A percentile compares a stretch with the other conserved stretches of the same genome.
phyloP scores from a whole-genome alignment of 2,113 vertebrate species.

The Cathartes aura region DNA sequence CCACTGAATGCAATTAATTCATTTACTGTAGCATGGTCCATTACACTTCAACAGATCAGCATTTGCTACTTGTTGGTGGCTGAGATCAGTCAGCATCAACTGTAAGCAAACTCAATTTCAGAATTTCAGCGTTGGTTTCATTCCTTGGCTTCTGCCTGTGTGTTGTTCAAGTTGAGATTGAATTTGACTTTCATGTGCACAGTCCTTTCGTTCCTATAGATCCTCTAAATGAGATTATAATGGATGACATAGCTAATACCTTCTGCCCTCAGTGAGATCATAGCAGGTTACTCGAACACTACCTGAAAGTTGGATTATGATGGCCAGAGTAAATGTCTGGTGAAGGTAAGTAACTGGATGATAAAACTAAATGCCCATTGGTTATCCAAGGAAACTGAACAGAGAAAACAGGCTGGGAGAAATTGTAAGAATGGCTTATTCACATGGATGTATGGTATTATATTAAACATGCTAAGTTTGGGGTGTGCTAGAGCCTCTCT shows the following conservation, averaged over 20 bases:
- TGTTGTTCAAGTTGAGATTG: not conserved
- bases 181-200: not conserved
- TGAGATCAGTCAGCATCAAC: not conserved
- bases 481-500: not conserved
- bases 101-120: not conserved
- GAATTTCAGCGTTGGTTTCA: not conserved
- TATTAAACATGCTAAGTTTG: not conserved
- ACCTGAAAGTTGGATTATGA: not conserved
- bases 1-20: not conserved
- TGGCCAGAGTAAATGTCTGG: conserved; percentile 13
- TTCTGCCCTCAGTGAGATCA: not conserved
- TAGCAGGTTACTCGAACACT: not conserved
- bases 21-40: not conserved
- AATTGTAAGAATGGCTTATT: not conserved
- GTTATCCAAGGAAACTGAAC: not conserved
- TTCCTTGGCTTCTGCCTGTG: not conserved
- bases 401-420: not conserved
- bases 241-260: not conserved
- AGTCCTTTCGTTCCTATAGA: not conserved
- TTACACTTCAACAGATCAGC: not conserved
- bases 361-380: not conserved
- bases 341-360: conserved; percentile 9
- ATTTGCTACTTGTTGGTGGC: not conserved
- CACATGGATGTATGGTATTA: not conserved
- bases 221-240: not conserved